Conservation (phyloP, 2,797 vertebrate genomes). For the Bucorvus abyssinicus region DNA sequence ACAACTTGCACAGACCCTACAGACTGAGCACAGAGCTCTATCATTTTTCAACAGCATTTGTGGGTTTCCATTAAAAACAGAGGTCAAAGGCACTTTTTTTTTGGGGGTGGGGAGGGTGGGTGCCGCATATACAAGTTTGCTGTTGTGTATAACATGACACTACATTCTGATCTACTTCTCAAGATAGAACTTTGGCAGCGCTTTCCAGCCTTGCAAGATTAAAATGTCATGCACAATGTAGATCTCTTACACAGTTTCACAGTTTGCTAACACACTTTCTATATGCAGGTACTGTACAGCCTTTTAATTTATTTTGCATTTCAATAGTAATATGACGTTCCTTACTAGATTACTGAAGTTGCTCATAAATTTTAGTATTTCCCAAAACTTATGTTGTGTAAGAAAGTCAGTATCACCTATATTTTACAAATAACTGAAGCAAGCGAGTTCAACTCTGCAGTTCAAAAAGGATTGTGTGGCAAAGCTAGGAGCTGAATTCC, state of each 20-base stretch:
- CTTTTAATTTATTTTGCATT: not conserved
- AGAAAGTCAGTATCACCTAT: not conserved
- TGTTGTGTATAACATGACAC: not conserved
- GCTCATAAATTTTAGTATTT: not conserved
- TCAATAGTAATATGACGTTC: not conserved
- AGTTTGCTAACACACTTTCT: not conserved
- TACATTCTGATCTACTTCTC: not conserved
- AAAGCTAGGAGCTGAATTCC: not conserved
- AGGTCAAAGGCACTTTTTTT: not conserved
- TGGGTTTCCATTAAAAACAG: not conserved
- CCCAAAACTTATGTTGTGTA: not conserved
- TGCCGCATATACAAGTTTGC: not conserved
- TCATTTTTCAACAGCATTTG: not conserved
- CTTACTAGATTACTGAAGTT: not conserved
- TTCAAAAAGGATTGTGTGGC: not conserved
- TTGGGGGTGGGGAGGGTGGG: rapidly evolving
- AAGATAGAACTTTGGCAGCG: not conserved
- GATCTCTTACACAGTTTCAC: not conserved
- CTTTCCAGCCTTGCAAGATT: not conserved
- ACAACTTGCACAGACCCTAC: not conserved
- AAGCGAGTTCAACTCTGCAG: not conserved
- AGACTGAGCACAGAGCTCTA: not conserved
- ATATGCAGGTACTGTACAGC: not conserved
- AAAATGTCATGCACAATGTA: not conserved
- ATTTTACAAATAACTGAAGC: not conserved